These are phyloP conservation scores for Tyria jacobaeae DNA, from an alignment of 2,888 invertebrate species.

Conservation along the genomic window DNA sequence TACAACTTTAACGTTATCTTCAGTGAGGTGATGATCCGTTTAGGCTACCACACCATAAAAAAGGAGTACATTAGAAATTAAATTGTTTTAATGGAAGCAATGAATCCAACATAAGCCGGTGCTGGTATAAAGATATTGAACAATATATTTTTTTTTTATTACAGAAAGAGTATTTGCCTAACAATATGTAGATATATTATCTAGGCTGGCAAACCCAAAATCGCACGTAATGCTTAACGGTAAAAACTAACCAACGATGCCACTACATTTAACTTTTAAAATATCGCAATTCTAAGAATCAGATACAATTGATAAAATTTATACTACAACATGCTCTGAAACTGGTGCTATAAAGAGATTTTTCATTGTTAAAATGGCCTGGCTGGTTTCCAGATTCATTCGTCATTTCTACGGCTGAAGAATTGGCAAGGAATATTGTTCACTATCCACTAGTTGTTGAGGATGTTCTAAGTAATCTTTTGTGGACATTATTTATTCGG, in stretches of 20 bases:
- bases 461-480: constrained; percentile 54
- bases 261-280: neutral
- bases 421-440: constrained; percentile 54
- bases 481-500: constrained; percentile 33
- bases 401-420: constrained; percentile 54
- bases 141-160: too few relatives aligned
- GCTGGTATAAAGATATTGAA: too few relatives aligned
- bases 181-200: neutral
- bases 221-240: neutral
- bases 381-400: constrained; percentile 67
- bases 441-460: constrained; percentile 35
- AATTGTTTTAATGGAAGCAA: too few relatives aligned
- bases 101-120: too few relatives aligned
- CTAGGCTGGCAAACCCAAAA: neutral
- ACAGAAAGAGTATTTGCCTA: neutral
- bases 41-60: too few relatives aligned
- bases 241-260: neutral
- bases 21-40: too few relatives aligned
- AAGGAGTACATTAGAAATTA: too few relatives aligned
- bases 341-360: constrained; percentile 53
- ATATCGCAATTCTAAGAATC: constrained; percentile 10
- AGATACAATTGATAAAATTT: constrained; percentile 47
- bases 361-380: constrained; percentile 66
- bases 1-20: too few relatives aligned
- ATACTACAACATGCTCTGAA: constrained; percentile 48